Evolutionary conservation across 2,888 invertebrate species (phyloP), one percentile per base, ranked within the genome.

Genomic region (Cyaniris semiargus): DNA sequence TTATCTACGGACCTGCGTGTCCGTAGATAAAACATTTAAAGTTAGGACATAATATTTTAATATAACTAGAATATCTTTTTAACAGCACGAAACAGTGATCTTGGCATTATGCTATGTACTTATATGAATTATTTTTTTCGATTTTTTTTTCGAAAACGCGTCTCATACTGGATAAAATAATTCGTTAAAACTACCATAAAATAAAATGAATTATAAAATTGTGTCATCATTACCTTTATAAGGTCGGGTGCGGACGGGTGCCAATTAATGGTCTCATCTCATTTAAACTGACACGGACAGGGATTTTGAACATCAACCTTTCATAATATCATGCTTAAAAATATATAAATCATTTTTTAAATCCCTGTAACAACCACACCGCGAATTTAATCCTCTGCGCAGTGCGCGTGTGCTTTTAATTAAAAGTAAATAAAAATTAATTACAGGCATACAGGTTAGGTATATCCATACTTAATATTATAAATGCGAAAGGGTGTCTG

Each of bases 321-420:
- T 66, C 27, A 66, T 66, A 27, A 66, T 66, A 27, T 27, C 66
- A 66, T 66, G 66, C 66, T 66, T 27, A 66, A 66, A 66, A 66
- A 66, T 66, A 66, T 66, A 66, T 66, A 66, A 66, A 66, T 66
- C 66, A 31, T 27, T 31, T 31, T 66, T 66, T 15, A 66, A 66
- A 23, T 60, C 27, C 66, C 66, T 5, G 3, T 15, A 27, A 15
- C 66, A 27, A 5, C 5, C 66, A 31, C 27, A 1, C 66, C 66
- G 27, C 27, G 5, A 66, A 18, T 66, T 66, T 66, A 60, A 23
- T 21, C 58, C n/a, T 58, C 4, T 15, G 1, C 48, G 15, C 48
- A 15, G 53, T 18, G 18, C 53, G 18, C 53, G 18, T 58, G 21
- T 21, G 58, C 58, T 58, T 58, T 58, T 7, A 60, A 23, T 60